Percentiles rank a stretch among this genome's conserved stretches.
Conservation (phyloP, 2,113 vertebrate genomes). For the Alectura lathami region DNA sequence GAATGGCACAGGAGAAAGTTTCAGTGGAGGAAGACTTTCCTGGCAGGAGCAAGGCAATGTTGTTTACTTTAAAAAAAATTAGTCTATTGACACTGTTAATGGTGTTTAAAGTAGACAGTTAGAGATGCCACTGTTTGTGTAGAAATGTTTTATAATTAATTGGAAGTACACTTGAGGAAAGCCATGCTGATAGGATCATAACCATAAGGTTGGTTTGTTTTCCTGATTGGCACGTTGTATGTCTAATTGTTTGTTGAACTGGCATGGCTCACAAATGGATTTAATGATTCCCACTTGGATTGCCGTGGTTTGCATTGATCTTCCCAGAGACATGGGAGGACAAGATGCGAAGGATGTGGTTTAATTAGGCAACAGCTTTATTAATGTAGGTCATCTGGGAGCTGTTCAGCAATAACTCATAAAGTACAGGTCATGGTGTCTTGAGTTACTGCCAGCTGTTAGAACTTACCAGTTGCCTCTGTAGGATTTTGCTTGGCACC, state of each 20-base stretch:
- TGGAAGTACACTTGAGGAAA: constrained; percentile 40
- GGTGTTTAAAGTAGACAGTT: constrained; percentile 31
- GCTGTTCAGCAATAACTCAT: not conserved
- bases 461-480: not conserved
- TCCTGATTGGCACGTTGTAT: constrained; percentile 3
- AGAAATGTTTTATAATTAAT: constrained; percentile 41
- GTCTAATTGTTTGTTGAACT: constrained; percentile 46
- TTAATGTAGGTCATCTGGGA: constrained; percentile 39
- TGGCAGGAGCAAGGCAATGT: not conserved
- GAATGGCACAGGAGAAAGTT: not conserved
- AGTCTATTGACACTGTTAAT: constrained; percentile 33
- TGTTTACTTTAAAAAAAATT: constrained; percentile 44
- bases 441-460: not conserved
- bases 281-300: constrained; percentile 53
- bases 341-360: constrained; percentile 33
- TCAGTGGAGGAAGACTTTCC: not conserved
- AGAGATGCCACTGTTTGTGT: not conserved
- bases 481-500: not conserved
- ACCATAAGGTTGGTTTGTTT: constrained; percentile 27
- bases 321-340: constrained; percentile 4
- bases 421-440: constrained; percentile 4
- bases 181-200: constrained; percentile 28
- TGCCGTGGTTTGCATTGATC: constrained; percentile 51
- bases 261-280: not conserved
- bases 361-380: constrained; percentile 45